Conservation (phyloP, 2,113 vertebrate genomes). For the Malurus alboscapulatus region DNA sequence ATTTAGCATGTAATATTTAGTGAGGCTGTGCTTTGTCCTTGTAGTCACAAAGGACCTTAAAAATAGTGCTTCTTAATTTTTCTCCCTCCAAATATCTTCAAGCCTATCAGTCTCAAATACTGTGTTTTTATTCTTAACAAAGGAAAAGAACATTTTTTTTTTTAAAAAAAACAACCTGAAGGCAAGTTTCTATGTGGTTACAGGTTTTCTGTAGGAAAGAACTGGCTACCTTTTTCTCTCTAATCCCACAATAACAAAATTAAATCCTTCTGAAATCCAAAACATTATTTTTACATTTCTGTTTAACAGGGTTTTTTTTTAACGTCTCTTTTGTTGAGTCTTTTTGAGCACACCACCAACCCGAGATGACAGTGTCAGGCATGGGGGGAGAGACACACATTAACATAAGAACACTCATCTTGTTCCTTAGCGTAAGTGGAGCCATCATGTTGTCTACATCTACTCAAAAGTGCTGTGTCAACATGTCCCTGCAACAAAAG, state of each 20-base stretch:
- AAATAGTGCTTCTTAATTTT: neutral
- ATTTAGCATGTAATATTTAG: neutral
- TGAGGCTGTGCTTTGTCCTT: neutral
- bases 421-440: slow-evolving; percentile 46
- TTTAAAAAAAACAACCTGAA: neutral
- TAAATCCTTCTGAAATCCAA: neutral
- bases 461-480: slow-evolving; percentile 33
- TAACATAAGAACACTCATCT: neutral
- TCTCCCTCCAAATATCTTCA: neutral
- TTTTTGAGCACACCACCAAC: neutral
- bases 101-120: neutral
- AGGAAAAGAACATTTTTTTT: neutral
- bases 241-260: neutral
- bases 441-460: slow-evolving; percentile 43
- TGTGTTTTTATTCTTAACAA: neutral
- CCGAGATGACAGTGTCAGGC: neutral
- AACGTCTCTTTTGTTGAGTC: neutral
- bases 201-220: neutral
- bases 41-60: neutral
- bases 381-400: neutral
- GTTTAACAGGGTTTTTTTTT: neutral
- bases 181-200: neutral
- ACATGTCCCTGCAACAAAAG: slow-evolving; percentile 41
- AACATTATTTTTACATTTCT: neutral
- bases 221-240: neutral